A percentile compares a stretch with the other conserved stretches of the same genome.
phyloP scores from a whole-genome alignment of 2,888 invertebrate species.

The Drosophila nigricruria region DNA sequence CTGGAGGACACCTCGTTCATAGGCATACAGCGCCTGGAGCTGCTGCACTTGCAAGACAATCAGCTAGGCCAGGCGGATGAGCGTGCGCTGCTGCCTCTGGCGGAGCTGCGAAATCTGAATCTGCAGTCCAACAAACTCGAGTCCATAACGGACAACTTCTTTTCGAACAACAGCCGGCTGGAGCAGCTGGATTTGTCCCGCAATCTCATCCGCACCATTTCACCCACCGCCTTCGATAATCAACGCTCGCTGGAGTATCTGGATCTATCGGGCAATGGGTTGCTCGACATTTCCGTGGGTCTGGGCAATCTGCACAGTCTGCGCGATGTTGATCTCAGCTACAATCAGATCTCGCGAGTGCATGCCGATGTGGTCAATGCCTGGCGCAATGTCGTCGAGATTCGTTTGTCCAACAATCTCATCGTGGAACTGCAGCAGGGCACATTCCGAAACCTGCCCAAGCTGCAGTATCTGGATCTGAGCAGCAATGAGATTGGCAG shows the following conservation, averaged over 20 bases:
- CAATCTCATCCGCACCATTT: slow-evolving; percentile 90
- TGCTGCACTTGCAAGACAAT: slow-evolving; percentile 91
- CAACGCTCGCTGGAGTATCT: slow-evolving; percentile 90
- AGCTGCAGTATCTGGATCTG: slow-evolving; percentile 91
- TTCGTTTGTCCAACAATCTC: slow-evolving; percentile 91
- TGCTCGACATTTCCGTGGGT: slow-evolving; percentile 90
- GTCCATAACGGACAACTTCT: slow-evolving; percentile 89
- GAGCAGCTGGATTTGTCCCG: slow-evolving; percentile 90
- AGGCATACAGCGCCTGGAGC: slow-evolving; percentile 90
- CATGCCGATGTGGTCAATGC: slow-evolving; percentile 90
- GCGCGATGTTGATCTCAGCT: slow-evolving; percentile 91
- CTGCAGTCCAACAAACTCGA: slow-evolving; percentile 92
- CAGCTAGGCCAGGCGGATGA: slow-evolving; percentile 89
- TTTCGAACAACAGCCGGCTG: slow-evolving; percentile 88
- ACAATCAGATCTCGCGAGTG: slow-evolving; percentile 90
- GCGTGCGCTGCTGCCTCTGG: slow-evolving; percentile 88
- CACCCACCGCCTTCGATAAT: slow-evolving; percentile 88
- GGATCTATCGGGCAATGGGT: slow-evolving; percentile 91
- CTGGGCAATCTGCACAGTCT: slow-evolving; percentile 89
- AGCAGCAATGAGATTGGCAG: slow-evolving; percentile 92
- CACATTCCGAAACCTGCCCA: slow-evolving; percentile 90
- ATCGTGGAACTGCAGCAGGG: slow-evolving; percentile 90
- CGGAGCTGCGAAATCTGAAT: slow-evolving; percentile 89
- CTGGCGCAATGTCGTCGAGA: slow-evolving; percentile 89
- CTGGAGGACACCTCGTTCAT: slow-evolving; percentile 90